phyloP scores from a whole-genome alignment of 64 coral and sea anemone species.

The Pocillopora damicornis region DNA sequence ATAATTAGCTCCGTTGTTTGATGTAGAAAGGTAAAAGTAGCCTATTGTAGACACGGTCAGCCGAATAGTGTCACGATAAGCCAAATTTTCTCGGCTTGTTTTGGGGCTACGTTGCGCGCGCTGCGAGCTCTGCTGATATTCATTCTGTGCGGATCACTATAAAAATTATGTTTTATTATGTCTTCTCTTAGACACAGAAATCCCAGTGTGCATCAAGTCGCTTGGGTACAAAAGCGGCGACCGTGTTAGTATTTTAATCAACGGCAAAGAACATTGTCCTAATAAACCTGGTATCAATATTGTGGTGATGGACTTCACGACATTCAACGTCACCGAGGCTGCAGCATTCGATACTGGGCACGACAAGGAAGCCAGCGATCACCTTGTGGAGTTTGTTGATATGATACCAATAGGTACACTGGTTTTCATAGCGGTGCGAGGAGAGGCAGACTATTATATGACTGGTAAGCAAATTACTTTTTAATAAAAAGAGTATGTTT shows the following conservation, averaged over 20 bases:
- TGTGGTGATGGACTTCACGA: constrained; percentile 80
- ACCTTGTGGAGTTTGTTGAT: constrained; percentile 68
- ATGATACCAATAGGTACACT: constrained; percentile 64
- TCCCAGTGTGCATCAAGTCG: constrained; percentile 58
- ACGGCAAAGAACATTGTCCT: constrained; percentile 75
- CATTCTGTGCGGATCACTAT: too few species aligned
- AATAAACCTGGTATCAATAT: constrained; percentile 86
- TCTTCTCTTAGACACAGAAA: constrained; percentile 62
- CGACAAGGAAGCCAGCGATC: constrained; percentile 42
- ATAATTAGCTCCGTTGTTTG: too few species aligned
- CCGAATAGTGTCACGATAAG: too few species aligned
- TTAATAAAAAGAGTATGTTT: too few species aligned
- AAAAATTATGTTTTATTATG: not conserved
- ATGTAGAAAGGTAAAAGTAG: too few species aligned
- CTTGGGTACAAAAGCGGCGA: constrained; percentile 64
- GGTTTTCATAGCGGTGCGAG: constrained; percentile 71
- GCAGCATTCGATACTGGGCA: constrained; percentile 89
- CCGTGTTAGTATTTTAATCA: constrained; percentile 62
- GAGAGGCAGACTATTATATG: constrained; percentile 88
- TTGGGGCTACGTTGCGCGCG: too few species aligned
- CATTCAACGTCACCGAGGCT: constrained; percentile 66
- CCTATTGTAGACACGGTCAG: too few species aligned
- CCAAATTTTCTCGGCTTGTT: too few species aligned
- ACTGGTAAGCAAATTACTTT: constrained; percentile 39
- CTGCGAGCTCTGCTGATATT: too few species aligned